Evolutionary conservation across 1,140 invertebrate genomes (phyloP), one percentile per base, ranked within the genome.

Genomic region (Meloidogyne floridensis): DNA sequence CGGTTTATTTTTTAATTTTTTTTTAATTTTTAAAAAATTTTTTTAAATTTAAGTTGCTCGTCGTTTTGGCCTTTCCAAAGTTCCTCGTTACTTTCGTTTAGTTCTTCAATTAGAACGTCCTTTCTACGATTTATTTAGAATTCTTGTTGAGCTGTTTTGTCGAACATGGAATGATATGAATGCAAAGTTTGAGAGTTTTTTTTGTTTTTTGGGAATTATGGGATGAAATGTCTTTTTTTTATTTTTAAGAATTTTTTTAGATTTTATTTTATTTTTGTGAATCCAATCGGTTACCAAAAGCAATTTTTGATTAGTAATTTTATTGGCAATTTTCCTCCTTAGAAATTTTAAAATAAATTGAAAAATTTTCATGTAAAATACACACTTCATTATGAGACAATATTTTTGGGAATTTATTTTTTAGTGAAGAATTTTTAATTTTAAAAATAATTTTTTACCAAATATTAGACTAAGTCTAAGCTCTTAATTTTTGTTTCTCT

Each of bases 161-260:
- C 54, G 83, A 47, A 87, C 86, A 13, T 87, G 86, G 86, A 54
- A 87, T 43, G 86, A 87, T 65, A 87, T 87, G 86, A 80, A 87
- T 59, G 86, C 86, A n/a, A 86, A 84, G 65, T 79, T 51, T 74
- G 6, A 13, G 11, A 43, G n/a, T 47, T 13, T 43, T 43, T 43
- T n/a, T 15, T 53, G 11, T 47, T 47, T 6, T 53, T 73, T 43
- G 15, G 15, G 4, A 18, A 18, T 42, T 20, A 15, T 59, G 75
- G 20, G 20, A 18, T 18, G 13, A 8, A 69, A 69, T 32, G 51
- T 10, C 3, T 10, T 7, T 11, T 18, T 71, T 71, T 42, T 42
- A 71, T 6, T 20, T 71, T 18, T 71, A 6, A 8, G 70, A 71
- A 20, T 42, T 18, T 8, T 18, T 42, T 71, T 71, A 32, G 32